Evolutionary conservation across 1,140 invertebrate genomes (phyloP), one percentile per base, ranked within the genome.

Genomic region (Ylistrum balloti): DNA sequence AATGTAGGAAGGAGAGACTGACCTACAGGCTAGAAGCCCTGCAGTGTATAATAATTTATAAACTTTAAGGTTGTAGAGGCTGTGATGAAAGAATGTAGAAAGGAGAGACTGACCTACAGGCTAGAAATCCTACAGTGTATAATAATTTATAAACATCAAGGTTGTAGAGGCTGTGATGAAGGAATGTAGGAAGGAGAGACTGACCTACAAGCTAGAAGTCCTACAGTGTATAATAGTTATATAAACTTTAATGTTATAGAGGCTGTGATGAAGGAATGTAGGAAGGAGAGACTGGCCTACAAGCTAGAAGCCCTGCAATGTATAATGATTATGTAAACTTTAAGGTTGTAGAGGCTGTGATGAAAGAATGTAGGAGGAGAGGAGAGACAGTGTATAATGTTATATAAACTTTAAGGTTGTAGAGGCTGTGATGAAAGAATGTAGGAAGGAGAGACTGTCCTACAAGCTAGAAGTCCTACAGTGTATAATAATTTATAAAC

Each of bases 181-280:
- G 93, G 98, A 99, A 96, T 97, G 97, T 91, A 97, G 97, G 87
- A 99, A 98, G 94, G 98, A 98, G 91, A 97, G 98, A 92, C 96
- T 97, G 15, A 96, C 96, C n/a, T 98, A 99, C 96, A 98, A 98
- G 94, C 97, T 97, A 28, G n/a, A n/a, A n/a, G n/a, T n/a, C n/a
- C n/a, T n/a, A n/a, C n/a, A n/a, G n/a, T n/a, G n/a, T n/a, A n/a
- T n/a, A n/a, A n/a, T n/a, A n/a, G n/a, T n/a, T n/a, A n/a, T n/a
- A n/a, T n/a, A n/a, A n/a, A n/a, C n/a, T n/a, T n/a, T n/a, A n/a
- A n/a, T n/a, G n/a, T n/a, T n/a, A n/a, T n/a, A n/a, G n/a, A n/a
- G n/a, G n/a, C n/a, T n/a, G n/a, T n/a, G n/a, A n/a, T n/a, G n/a
- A n/a, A n/a, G n/a, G n/a, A n/a, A n/a, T n/a, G n/a, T n/a, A n/a